Conservation (phyloP, 2,888 invertebrate species). For the Dicyrtoma fusca region DNA sequence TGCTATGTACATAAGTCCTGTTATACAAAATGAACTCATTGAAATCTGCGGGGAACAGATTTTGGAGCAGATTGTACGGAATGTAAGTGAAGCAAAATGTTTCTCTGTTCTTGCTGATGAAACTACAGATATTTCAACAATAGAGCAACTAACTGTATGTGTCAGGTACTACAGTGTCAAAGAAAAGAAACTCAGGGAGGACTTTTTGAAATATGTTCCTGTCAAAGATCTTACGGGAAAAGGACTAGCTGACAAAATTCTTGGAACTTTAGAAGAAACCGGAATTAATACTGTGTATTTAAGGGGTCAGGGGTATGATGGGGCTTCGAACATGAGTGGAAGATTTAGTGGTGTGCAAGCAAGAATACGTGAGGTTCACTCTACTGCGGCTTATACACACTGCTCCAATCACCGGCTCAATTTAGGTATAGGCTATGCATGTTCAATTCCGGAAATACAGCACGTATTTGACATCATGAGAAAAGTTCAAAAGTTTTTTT, state of each 20-base stretch:
- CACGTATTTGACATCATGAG: background rate
- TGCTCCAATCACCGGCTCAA: background rate
- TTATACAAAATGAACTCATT: background rate
- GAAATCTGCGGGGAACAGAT: background rate
- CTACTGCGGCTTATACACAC: background rate
- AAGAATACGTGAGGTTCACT: background rate
- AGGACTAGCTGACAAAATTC: background rate
- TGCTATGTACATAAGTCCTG: background rate
- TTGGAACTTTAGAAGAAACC: background rate
- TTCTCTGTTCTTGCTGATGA: background rate
- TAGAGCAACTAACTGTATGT: background rate
- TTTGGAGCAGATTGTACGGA: background rate
- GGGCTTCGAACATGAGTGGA: background rate
- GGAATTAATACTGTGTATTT: background rate
- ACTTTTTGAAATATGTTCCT: background rate
- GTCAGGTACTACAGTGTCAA: background rate
- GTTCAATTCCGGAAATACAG: background rate
- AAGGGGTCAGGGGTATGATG: slow-evolving; percentile 2
- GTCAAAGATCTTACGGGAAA: background rate
- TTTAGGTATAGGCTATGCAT: background rate
- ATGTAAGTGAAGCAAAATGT: background rate
- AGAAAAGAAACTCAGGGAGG: background rate
- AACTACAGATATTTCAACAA: background rate
- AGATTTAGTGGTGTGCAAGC: background rate
- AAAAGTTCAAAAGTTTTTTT: background rate